Base-by-base conservation (phyloP, 1,140 invertebrate species). In the Globodera ellingtonae region DNA sequence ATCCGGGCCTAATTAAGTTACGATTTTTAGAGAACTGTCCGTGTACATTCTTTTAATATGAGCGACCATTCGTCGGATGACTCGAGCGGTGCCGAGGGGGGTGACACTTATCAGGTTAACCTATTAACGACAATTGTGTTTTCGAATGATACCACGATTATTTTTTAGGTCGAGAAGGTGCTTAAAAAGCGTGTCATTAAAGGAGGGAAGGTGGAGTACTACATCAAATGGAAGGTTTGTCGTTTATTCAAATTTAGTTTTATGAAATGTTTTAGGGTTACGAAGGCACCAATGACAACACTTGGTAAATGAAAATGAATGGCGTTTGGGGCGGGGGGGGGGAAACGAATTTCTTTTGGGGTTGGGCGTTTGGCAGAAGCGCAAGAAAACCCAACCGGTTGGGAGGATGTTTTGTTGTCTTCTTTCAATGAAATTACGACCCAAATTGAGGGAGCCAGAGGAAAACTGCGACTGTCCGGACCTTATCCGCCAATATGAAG, bases 191-290 rank as follows among this genome's bases (percentile, higher is more conserved):
- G 72, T 24, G 46, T 65, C 3, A 44, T 75, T 8, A 75, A 59
- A 56, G 72, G 72, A 6, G 35, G 35, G 13, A 75, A 75, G 46
- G 72, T 75, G 24, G 72, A 75, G 13, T 75, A 75, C 46, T 8
- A 44, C 35, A 75, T 75, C 18, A 75, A 75, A 56, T 75, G 72
- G 72, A 75, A 75, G n/a, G 72, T 56, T 50, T 75, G 65, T 73
- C 50, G 50, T 52, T 52, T 52, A 52, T 9, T 3, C 35, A 35
- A 35, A 35, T 2, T 35, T 35, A 2, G 3, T 3, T 24, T 35
- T 35, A 35, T 2, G 3, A 35, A 35, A 35, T 35, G 35, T 35
- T 62, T 62, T 15, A 62, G 56, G 56, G 56, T 15, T 62, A 62
- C 56, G 15, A 62, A 15, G 18, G 18, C 56, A 2, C 4, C 10